These are phyloP conservation scores for Macaria liturata DNA, from an alignment of 2,888 invertebrate species.

Conservation along the genomic window DNA sequence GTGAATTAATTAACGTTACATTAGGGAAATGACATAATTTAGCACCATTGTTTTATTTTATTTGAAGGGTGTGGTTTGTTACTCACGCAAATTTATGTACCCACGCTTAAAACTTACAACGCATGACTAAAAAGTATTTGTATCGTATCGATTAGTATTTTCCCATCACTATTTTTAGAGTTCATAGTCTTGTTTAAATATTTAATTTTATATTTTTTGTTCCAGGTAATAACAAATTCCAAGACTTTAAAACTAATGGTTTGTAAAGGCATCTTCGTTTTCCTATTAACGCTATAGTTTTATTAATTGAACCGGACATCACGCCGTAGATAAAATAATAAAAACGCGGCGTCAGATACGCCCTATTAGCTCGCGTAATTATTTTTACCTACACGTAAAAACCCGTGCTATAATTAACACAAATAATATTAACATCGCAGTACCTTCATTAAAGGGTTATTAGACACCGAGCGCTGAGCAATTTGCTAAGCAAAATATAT, in stretches of 20 bases:
- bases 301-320: too few relatives aligned
- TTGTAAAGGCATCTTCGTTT: conserved; percentile 5
- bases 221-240: conserved; percentile 41
- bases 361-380: conserved; percentile 4
- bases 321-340: conserved; percentile 1
- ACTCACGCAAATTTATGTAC: not conserved
- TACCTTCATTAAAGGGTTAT: conserved; percentile 80
- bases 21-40: conserved; percentile 71
- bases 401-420: conserved; percentile 31
- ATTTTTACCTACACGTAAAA: conserved; percentile 23
- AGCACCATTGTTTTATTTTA: conserved; percentile 50
- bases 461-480: conserved; percentile 76
- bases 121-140: too few relatives aligned
- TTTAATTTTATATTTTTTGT: conserved; percentile 32
- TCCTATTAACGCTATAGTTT: not conserved
- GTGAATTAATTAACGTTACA: conserved; percentile 68
- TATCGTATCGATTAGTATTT: conserved; percentile 7
- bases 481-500: conserved; percentile 81
- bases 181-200: conserved; percentile 12
- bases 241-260: conserved; percentile 3
- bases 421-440: conserved; percentile 42
- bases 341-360: conserved; percentile 10
- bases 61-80: conserved; percentile 50
- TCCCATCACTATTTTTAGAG: conserved; percentile 21
- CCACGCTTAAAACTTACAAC: too few relatives aligned